Evolutionary conservation across 2,797 vertebrate species (phyloP).

Genomic region (Mus caroli): DNA sequence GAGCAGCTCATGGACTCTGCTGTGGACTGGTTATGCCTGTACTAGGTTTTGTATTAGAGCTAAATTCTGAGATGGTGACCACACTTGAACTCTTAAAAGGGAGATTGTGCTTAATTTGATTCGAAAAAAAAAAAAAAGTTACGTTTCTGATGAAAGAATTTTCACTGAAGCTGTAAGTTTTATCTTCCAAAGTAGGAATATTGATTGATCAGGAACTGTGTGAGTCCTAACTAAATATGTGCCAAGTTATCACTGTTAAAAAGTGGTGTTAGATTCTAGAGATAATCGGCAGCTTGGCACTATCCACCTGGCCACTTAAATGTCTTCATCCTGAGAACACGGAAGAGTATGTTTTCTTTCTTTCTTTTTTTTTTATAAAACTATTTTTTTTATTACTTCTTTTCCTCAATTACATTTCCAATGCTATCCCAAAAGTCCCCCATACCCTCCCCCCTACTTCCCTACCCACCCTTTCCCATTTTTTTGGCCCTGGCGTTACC

Average conservation of each 20-base stretch:
- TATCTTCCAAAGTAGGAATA: not conserved
- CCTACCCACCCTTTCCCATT: no score
- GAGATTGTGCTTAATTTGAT: constrained; percentile 40
- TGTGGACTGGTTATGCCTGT: not conserved
- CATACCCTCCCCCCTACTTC: no score
- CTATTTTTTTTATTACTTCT: no score
- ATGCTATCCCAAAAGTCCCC: no score
- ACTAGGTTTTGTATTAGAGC: constrained; percentile 14
- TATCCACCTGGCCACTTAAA: constrained; percentile 1
- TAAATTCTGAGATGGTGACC: not conserved
- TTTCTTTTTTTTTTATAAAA: no score
- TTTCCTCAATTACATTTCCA: no score
- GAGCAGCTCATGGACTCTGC: not conserved
- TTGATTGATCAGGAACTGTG: constrained; percentile 15
- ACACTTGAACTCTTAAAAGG: constrained; percentile 4
- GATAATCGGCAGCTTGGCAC: constrained; percentile 57
- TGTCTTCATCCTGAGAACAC: constrained; percentile 59
- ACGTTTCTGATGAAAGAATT: not conserved
- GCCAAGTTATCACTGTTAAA: not conserved
- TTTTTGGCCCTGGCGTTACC: no score
- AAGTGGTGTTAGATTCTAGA: constrained; percentile 11
- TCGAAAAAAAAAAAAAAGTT: not conserved
- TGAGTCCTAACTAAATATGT: not conserved
- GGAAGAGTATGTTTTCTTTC: constrained; percentile 63
- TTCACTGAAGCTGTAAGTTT: constrained; percentile 39